These are phyloP conservation scores for Epizoanthus rinbou DNA, from an alignment of 92 coral and sea anemone genomes.

Conservation along the genomic window DNA sequence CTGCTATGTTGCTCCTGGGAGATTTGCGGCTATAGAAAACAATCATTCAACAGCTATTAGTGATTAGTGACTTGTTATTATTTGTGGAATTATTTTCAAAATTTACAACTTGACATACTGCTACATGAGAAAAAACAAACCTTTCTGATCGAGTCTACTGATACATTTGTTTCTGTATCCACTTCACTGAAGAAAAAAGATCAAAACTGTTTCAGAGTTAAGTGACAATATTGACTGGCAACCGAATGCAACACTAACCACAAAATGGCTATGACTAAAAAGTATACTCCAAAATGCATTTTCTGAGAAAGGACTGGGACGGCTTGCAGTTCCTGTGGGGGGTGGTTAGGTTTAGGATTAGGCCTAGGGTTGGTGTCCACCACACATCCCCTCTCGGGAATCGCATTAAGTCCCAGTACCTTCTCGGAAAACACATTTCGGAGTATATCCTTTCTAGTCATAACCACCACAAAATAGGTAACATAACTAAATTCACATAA, in stretches of 20 bases:
- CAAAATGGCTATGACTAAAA: no score
- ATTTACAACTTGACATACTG: not conserved
- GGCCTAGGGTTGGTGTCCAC: no score
- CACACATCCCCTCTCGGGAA: no score
- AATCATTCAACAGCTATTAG: not conserved
- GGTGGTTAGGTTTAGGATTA: no score
- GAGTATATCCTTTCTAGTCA: no score
- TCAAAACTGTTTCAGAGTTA: not conserved
- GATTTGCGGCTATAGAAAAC: slow-evolving; percentile 44
- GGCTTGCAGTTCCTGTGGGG: no score
- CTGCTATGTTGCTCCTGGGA: slow-evolving; percentile 54
- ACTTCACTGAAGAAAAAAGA: slow-evolving; percentile 62
- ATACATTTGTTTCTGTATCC: slow-evolving; percentile 53
- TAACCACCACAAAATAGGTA: no score
- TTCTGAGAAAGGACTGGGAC: no score
- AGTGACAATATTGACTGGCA: not conserved
- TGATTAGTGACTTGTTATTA: not conserved
- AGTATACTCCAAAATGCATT: no score
- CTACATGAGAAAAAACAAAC: slow-evolving; percentile 5
- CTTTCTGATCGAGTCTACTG: slow-evolving; percentile 53
- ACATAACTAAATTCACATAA: not conserved
- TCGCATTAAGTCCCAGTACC: no score
- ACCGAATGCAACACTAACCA: not conserved
- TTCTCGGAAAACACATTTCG: no score
- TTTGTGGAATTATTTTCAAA: not conserved